A percentile compares a stretch with the other conserved stretches of the same genome.
phyloP scores from a whole-genome alignment of 1,140 invertebrate species.

The Hycleus cichorii region DNA sequence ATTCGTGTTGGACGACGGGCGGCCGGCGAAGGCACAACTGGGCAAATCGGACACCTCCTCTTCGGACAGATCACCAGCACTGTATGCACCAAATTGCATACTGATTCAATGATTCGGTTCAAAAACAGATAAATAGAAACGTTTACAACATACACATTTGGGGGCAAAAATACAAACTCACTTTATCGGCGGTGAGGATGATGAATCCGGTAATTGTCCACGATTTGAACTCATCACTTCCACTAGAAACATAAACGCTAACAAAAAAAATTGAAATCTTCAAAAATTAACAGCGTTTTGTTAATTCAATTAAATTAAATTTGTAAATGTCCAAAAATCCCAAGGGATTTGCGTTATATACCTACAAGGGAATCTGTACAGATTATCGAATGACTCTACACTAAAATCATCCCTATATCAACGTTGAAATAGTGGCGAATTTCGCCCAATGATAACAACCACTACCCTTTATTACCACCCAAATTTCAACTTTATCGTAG shows the following conservation, averaged over 20 bases:
- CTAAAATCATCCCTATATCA: too few species aligned
- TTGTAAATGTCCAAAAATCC: background rate
- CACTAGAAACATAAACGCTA: background rate
- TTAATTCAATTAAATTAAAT: background rate
- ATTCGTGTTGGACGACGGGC: slow-evolving; percentile 37
- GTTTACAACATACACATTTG: too few species aligned
- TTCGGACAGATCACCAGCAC: slow-evolving; percentile 46
- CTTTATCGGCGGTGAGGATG: slow-evolving; percentile 48
- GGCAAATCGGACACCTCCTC: slow-evolving; percentile 54
- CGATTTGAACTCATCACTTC: slow-evolving; percentile 25
- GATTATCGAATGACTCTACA: too few species aligned
- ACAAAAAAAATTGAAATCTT: background rate
- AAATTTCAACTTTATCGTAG: background rate
- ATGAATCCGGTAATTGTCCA: slow-evolving; percentile 46
- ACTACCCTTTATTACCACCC: background rate
- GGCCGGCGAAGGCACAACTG: slow-evolving; percentile 58
- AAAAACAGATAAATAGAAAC: background rate
- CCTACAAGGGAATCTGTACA: background rate
- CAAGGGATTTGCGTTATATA: slow-evolving; percentile 18
- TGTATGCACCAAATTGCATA: slow-evolving; percentile 47
- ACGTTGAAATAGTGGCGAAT: too few species aligned
- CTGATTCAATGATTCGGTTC: slow-evolving; percentile 30
- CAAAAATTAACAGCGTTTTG: background rate
- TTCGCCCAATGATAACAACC: too few species aligned
- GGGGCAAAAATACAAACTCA: slow-evolving; percentile 18